Conservation (phyloP, 2,888 invertebrate species). For the Phyto melanocephala region DNA sequence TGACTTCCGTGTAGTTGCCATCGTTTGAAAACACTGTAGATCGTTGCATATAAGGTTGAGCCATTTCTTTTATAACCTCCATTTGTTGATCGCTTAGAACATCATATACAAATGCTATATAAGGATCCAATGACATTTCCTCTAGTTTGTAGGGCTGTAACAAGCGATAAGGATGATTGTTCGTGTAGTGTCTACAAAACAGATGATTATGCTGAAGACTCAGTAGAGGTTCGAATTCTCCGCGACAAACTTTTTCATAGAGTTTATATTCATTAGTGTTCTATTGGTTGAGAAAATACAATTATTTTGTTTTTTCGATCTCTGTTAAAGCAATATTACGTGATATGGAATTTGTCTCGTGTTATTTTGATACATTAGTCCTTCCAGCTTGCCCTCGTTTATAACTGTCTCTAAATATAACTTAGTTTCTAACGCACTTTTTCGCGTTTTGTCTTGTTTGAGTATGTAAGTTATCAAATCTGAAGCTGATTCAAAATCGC, state of each 20-base stretch:
- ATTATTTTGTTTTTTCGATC: not conserved
- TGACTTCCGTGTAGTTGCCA: conserved; percentile 88
- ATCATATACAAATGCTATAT: conserved; percentile 81
- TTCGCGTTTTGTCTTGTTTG: conserved; percentile 86
- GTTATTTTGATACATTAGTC: conserved; percentile 67
- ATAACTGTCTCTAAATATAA: conserved; percentile 91
- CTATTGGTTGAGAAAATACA: conserved; percentile 38
- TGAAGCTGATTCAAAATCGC: conserved; percentile 89
- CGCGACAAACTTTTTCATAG: conserved; percentile 79
- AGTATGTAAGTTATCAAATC: conserved; percentile 91
- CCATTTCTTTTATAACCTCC: conserved; percentile 80
- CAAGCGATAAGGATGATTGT: conserved; percentile 64
- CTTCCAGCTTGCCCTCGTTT: conserved; percentile 75
- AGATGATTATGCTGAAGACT: conserved; percentile 63
- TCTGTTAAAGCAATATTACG: conserved; percentile 24
- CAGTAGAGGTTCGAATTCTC: conserved; percentile 62
- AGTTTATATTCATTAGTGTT: conserved; percentile 68
- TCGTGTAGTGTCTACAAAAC: conserved; percentile 68
- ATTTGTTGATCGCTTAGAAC: conserved; percentile 81
- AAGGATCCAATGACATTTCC: conserved; percentile 80
- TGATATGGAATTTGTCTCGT: conserved; percentile 67
- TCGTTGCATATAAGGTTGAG: conserved; percentile 80
- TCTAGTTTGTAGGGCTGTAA: conserved; percentile 80
- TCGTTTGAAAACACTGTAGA: conserved; percentile 88
- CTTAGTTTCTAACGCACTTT: conserved; percentile 90